Percentiles rank a stretch among this genome's conserved stretches.
These are phyloP conservation scores for Thomomys bottae DNA, from an alignment of 2,113 vertebrate species.

Conservation along the genomic window DNA sequence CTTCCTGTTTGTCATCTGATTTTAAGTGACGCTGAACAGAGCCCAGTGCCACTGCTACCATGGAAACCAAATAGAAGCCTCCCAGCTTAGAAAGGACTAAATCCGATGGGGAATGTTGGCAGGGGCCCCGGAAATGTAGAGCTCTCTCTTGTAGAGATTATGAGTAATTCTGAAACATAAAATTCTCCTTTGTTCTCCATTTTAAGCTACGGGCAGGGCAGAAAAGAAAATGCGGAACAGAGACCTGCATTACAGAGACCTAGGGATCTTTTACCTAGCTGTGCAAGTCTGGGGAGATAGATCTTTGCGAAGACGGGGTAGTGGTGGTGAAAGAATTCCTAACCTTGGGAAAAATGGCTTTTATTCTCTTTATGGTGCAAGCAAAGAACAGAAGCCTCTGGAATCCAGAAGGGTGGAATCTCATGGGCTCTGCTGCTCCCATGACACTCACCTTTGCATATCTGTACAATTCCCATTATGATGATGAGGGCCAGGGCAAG, in stretches of 20 bases:
- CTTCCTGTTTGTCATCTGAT: constrained; percentile 54
- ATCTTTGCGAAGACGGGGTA: not conserved
- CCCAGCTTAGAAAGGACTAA: constrained; percentile 46
- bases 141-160: constrained; percentile 45
- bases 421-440: not conserved
- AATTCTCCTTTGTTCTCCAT: constrained; percentile 37
- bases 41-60: constrained; percentile 26
- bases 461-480: constrained; percentile 94
- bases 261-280: not conserved
- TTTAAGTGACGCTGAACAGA: constrained; percentile 54
- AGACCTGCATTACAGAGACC: not conserved
- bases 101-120: constrained; percentile 78
- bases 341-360: not conserved
- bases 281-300: not conserved
- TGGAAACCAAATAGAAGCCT: constrained; percentile 74
- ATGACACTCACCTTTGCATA: constrained; percentile 91
- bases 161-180: constrained; percentile 63
- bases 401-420: not conserved
- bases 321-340: not conserved
- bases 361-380: constrained; percentile 10
- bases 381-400: constrained; percentile 21
- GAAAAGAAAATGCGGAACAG: not conserved
- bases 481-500: constrained; percentile 94
- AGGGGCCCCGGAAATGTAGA: constrained; percentile 60
- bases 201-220: constrained; percentile 21